A percentile compares a stretch with the other conserved stretches of the same genome.
Evolutionary conservation across 2,113 vertebrate species (phyloP).

Genomic region (Theristicus caerulescens): DNA sequence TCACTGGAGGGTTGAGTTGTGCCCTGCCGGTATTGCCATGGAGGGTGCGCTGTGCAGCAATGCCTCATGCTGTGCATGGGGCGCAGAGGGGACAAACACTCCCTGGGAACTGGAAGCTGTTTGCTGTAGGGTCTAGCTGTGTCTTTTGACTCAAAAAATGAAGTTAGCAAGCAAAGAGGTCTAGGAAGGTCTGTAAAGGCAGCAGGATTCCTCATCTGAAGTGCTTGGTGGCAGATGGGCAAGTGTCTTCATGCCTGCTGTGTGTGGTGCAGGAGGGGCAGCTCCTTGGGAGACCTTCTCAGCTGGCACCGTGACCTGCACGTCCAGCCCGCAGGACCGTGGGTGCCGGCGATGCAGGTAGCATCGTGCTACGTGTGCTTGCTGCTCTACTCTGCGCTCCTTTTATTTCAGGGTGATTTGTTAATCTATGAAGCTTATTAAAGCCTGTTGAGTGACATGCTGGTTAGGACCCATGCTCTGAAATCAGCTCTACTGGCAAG

Average conservation of each 20-base stretch:
- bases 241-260: background rate
- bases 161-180: background rate
- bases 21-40: accelerated
- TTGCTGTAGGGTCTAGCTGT: background rate
- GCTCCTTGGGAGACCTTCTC: background rate
- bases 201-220: background rate
- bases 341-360: background rate
- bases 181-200: accelerated
- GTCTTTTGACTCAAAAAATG: background rate
- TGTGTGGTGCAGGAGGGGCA: background rate
- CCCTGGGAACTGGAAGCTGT: background rate
- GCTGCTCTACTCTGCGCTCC: background rate
- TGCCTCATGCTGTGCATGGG: accelerated
- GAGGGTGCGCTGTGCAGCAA: background rate
- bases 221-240: background rate
- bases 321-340: background rate
- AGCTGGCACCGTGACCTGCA: background rate
- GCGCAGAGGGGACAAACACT: background rate
- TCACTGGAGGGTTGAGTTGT: background rate
- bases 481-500: background rate
- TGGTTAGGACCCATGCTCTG: background rate
- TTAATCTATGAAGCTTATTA: background rate
- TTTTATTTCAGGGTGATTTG: background rate
- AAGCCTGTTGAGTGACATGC: background rate
- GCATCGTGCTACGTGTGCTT: accelerated